phyloP scores from a whole-genome alignment of 35 echinoderm and acorn worm genomes.

The Nesometra sesokonis region DNA sequence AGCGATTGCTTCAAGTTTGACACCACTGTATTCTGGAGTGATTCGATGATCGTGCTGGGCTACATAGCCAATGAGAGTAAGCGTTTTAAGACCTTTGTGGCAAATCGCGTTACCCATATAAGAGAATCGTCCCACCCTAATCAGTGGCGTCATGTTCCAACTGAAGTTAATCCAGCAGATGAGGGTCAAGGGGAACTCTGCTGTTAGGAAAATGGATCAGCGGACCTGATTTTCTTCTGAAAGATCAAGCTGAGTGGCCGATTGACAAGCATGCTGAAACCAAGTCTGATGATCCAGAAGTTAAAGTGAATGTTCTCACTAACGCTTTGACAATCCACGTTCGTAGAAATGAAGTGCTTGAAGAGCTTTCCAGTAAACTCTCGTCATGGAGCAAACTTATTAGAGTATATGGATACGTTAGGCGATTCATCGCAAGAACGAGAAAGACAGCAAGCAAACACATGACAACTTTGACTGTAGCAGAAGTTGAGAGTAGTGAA shows the following conservation, averaged over 20 bases:
- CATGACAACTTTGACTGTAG: neutral
- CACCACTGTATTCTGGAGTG: neutral
- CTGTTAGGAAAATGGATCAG: constrained; percentile 1
- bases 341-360: too few relatives aligned
- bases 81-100: too few relatives aligned
- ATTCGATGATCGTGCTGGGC: neutral
- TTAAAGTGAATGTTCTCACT: too few relatives aligned
- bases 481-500: too few relatives aligned
- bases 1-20: neutral
- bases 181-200: constrained; percentile 28
- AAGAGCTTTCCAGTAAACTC: too few relatives aligned
- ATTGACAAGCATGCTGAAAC: too few relatives aligned
- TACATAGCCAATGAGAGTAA: neutral
- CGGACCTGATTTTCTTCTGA: constrained; percentile 15
- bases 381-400: too few relatives aligned
- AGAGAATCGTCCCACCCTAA: neutral
- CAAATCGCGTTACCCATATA: neutral
- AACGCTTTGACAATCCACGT: too few relatives aligned
- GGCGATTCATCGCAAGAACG: too few relatives aligned
- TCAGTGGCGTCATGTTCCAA: constrained; percentile 27
- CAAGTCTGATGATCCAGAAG: too few relatives aligned
- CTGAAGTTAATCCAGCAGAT: too few relatives aligned
- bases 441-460: neutral
- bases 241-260: constrained; percentile 14
- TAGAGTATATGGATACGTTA: too few relatives aligned